Base-by-base conservation (phyloP, 2,888 invertebrate species). In the Campoplex capitator region DNA sequence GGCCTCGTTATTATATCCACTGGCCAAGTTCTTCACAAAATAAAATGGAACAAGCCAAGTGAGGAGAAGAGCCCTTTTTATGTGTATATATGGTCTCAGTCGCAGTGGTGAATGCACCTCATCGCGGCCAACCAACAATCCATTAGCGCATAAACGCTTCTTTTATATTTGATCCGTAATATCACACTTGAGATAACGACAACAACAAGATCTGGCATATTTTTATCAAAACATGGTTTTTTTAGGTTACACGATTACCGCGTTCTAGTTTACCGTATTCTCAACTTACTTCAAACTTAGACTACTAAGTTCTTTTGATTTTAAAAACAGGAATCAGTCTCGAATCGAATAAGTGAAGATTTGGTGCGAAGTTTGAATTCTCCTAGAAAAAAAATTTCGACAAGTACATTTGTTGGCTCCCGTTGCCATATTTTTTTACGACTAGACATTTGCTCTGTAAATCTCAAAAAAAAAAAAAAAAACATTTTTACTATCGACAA, bases 1-100 rank as follows among this genome's bases (percentile, higher is more conserved):
- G 35, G 38, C 74, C 74, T n/a, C 56, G 38, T 13, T 35, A 74
- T 74, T 74, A 74, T 56, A 54, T 35, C 38, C 35, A 38, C 35
- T 54, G 38, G 35, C 38, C 35, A 38, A 42, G 74, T 74, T 54
- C 32, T 68, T 42, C n/a, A n/a, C 38, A n/a, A n/a, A 32, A 62
- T 16, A 62, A 62, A 32, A 62, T 62, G 62, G 62, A 62, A 32
- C 16, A 62, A 32, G 16, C 16, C 32, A 3, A 1, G 32, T 62
- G 32, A 32, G 51, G 6, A 51, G 62, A 62, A 62, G 32, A 32
- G 62, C 62, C 32, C 62, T 28, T 62, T 62, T 62, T 62, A 62
- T 62, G 9, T 16, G 2, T 13, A 11, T 45, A 45, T 13, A 11
- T 45, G 11, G 62, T 6, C 16, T 62, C 6, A 16, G 62, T 62